These are phyloP conservation scores for Acholoe squamosa DNA, from an alignment of 2,888 invertebrate species.

Conservation along the genomic window DNA sequence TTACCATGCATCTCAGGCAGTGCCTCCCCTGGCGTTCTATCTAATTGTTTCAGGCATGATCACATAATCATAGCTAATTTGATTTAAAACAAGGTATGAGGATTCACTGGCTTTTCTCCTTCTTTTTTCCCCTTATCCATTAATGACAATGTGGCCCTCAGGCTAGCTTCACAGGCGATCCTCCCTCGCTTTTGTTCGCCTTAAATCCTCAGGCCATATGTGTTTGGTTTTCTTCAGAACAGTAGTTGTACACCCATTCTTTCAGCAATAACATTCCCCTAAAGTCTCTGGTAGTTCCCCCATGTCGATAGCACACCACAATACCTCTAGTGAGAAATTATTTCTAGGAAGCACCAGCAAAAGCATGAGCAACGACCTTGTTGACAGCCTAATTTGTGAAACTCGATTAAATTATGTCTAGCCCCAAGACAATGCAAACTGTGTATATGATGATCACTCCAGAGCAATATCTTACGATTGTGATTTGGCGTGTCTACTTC, in stretches of 20 bases:
- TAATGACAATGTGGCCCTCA: slow-evolving; percentile 36
- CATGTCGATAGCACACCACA: background rate
- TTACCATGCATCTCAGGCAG: slow-evolving; percentile 52
- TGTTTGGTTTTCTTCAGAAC: background rate
- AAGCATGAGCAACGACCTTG: slow-evolving; percentile 34
- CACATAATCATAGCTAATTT: slow-evolving; percentile 57
- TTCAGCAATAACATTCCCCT: slow-evolving; percentile 24
- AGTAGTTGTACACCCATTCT: background rate
- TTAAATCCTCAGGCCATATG: background rate
- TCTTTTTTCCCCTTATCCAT: background rate
- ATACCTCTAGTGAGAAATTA: background rate
- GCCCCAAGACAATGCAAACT: slow-evolving; percentile 54
- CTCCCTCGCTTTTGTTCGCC: slow-evolving; percentile 2
- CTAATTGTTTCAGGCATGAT: slow-evolving; percentile 59
- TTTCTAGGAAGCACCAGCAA: background rate
- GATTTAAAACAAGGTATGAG: slow-evolving; percentile 56
- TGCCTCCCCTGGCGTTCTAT: slow-evolving; percentile 30
- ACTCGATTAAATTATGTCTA: slow-evolving; percentile 51
- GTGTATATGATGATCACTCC: slow-evolving; percentile 52
- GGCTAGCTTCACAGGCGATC: background rate
- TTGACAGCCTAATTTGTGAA: slow-evolving; percentile 52
- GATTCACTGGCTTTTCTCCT: slow-evolving; percentile 58
- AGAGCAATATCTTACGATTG: slow-evolving; percentile 11
- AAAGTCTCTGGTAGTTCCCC: background rate
- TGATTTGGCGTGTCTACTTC: slow-evolving; percentile 37